A percentile compares a stretch with the other conserved stretches of the same genome.
Conservation (phyloP, 2,797 vertebrate genomes). For the Sebastes kiyomatsui region DNA sequence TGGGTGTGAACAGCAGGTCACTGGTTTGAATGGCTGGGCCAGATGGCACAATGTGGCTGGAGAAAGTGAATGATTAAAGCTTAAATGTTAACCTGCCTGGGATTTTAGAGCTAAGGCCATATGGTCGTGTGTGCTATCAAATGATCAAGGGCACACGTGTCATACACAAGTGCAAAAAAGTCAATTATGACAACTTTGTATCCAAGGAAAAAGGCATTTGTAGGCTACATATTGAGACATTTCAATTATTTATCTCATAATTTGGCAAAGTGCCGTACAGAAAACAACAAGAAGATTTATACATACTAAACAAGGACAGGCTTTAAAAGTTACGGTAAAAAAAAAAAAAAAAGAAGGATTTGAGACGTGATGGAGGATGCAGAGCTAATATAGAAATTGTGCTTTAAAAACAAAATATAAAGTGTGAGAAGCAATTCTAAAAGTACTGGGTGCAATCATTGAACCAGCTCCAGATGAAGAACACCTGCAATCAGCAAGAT, state of each 20-base stretch:
- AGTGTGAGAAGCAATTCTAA: neutral
- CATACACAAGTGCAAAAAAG: neutral
- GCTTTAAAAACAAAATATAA: neutral
- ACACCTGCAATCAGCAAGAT: neutral
- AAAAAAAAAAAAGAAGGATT: neutral
- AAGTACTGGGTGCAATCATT: neutral
- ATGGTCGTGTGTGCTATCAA: neutral
- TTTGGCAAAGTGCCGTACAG: neutral
- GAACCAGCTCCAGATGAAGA: neutral
- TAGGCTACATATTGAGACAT: neutral
- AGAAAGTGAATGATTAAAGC: constrained; percentile 35
- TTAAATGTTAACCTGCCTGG: neutral
- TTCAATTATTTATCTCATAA: neutral
- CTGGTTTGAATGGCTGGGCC: constrained; percentile 28
- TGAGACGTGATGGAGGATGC: neutral
- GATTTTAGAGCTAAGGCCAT: neutral
- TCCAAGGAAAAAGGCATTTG: neutral
- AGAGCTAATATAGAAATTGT: neutral
- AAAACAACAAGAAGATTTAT: neutral
- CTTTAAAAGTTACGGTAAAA: neutral
- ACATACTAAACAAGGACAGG: constrained; percentile 6
- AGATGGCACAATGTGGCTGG: constrained; percentile 40
- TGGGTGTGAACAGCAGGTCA: constrained; percentile 39
- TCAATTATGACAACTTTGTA: neutral
- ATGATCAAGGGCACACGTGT: neutral